These are phyloP conservation scores for Sesamia nonagrioides DNA, from an alignment of 1,140 invertebrate species.

Conservation along the genomic window DNA sequence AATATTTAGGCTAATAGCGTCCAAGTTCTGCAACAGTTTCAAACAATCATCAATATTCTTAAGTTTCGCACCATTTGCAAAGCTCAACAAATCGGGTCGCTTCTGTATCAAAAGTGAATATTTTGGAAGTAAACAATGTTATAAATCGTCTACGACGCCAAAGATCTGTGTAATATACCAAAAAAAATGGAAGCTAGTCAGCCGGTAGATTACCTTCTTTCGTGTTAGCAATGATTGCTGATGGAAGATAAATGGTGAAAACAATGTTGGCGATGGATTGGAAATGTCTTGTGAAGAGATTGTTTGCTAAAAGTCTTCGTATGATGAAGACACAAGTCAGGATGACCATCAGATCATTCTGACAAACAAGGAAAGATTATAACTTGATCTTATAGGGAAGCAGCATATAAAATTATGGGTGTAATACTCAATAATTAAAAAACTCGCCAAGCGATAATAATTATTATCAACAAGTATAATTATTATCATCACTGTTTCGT, in stretches of 20 bases:
- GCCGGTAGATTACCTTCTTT: slow-evolving; percentile 17
- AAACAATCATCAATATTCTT: not conserved
- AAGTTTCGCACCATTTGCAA: slow-evolving; percentile 5
- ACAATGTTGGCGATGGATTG: slow-evolving; percentile 11
- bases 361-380: no score
- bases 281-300: not conserved
- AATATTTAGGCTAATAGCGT: no score
- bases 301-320: not conserved
- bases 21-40: not conserved
- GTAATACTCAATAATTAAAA: no score
- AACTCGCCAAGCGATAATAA: no score
- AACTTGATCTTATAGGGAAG: no score
- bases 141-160: slow-evolving; percentile 16
- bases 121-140: slow-evolving; percentile 30
- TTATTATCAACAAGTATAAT: no score
- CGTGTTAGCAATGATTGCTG: slow-evolving; percentile 14
- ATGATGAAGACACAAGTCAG: no score
- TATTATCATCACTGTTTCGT: no score
- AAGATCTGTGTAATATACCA: slow-evolving; percentile 8
- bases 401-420: no score
- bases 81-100: not conserved
- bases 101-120: slow-evolving; percentile 22
- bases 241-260: slow-evolving; percentile 30
- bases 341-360: not conserved
- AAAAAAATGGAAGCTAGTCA: slow-evolving; percentile 29